Conservation (phyloP, 2,797 vertebrate species). For the Bovichtus diacanthus region DNA sequence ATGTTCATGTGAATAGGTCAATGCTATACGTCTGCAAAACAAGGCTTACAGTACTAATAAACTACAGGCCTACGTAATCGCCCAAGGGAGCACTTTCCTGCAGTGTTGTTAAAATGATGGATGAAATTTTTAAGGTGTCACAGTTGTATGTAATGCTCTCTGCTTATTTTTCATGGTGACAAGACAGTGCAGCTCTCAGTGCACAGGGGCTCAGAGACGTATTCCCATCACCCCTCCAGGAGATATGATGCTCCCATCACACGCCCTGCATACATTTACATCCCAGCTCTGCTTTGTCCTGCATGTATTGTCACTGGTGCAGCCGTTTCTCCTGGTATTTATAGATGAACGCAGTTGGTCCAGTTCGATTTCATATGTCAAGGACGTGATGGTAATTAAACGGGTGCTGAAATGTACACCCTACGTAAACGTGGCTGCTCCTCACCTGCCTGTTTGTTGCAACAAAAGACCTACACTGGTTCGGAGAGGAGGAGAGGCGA, state of each 20-base stretch:
- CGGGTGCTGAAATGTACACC: conserved; percentile 65
- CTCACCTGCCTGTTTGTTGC: conserved; percentile 70
- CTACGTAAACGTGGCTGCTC: conserved; percentile 3
- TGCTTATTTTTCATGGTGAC: conserved; percentile 52
- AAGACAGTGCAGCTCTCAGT: conserved; percentile 15
- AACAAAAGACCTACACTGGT: conserved; percentile 76
- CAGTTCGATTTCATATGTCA: conserved; percentile 44
- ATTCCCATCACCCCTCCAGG: not conserved
- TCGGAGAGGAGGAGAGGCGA: conserved; percentile 55
- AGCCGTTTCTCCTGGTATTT: conserved; percentile 20
- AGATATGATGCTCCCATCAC: conserved; percentile 13
- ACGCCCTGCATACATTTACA: not conserved
- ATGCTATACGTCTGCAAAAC: conserved; percentile 40
- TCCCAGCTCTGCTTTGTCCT: not conserved
- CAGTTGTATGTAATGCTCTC: conserved; percentile 38
- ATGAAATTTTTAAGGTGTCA: conserved; percentile 52
- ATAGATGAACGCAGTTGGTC: conserved; percentile 17
- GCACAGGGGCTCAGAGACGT: conserved; percentile 11
- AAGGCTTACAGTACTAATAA: conserved; percentile 18
- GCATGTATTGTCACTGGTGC: not conserved
- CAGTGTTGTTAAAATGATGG: conserved; percentile 65
- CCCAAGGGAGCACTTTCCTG: conserved; percentile 53
- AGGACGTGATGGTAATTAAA: conserved; percentile 64
- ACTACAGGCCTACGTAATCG: conserved; percentile 37
- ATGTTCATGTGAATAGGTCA: conserved; percentile 6